Base-by-base conservation (phyloP, 2,113 vertebrate genomes). In the Dasyprocta punctata region DNA sequence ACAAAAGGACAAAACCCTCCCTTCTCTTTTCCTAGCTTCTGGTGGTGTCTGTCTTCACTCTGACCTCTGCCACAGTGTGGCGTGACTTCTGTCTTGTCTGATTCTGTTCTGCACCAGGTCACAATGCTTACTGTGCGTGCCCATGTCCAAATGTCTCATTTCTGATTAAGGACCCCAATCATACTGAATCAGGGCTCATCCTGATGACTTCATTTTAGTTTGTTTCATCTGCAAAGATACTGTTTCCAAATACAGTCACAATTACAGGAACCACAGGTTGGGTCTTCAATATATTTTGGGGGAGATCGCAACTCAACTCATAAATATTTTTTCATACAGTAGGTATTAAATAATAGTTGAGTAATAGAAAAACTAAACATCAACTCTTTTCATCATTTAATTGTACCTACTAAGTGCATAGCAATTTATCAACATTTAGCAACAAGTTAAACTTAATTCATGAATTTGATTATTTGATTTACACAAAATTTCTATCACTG, bases 381-480 rank as follows among this genome's bases (percentile, higher is more conserved):
- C 90, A 90, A 5, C 0, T 49, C 5, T 91, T 93, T 91, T 84
- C 17, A 85, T 83, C 80, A 87, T 61, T 92, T 52, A 36, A 86
- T 41, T 38, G 3, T 49, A 56, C 0, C 38, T 75, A 81, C 7
- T 93, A 91, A 75, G 22, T 80, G 14, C 28, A 81, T 58, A 12
- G 8, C 20, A 92, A 38, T 20, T 97, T 67, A 92, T 52, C 10
- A 71, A 24, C 3, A 86, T 38, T 14, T 19, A 85, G 19, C 30
- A 56, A 26, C 22, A 24, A 80, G 5, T 5, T 83, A 63, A 60
- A 16, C 2, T 86, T 58, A 26, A 73, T 69, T 9, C 20, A 33
- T 92, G 2, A 9, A 63, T 69, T 92, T 97, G 41, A 81, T 61
- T 19, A 77, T 81, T 78, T 86, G 20, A 97, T 92, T 95, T 67